Base-by-base conservation (phyloP, 2,797 vertebrate species). In the Botia almorhae region DNA sequence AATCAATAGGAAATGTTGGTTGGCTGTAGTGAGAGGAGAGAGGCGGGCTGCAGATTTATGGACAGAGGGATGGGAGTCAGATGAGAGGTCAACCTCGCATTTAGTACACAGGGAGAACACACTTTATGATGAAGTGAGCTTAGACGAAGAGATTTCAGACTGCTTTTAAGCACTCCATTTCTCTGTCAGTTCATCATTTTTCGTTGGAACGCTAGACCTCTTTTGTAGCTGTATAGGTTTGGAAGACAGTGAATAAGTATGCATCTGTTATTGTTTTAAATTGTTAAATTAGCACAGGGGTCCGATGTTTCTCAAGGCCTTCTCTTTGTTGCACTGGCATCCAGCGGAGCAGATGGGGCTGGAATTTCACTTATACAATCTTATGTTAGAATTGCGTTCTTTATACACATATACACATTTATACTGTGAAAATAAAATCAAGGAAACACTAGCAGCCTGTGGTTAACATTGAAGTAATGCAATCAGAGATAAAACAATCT, bases 1-100 rank as follows among this genome's bases (percentile, higher is more conserved):
- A 97, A 98, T 98, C 96, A 96, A 97, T 97, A 93, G 93, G 94
- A 95, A 96, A 95, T 94, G 94, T 96, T 96, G 94, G 95, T 96
- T 96, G 96, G 95, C 95, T 98, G 96, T 95, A 95, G 95, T 95
- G 95, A 92, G 95, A 93, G 95, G 94, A 91, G 95, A 96, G 94
- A 95, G 94, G 92, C 94, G 94, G 94, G 94, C 94, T 92, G 89
- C 94, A 96, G 96, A 97, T 96, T 94, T 95, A 96, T 96, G 94
- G 95, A 96, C 93, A 89, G 87, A 91, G 87, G 88, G 93, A 90
- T 93, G 92, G 90, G 92, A 93, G 93, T 91, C 92, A 88, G 89
- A 87, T 77, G 84, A 91, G 91, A 94, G 93, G 93, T 94, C 92
- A 93, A 93, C 89, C 89, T 93, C 91, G 92, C 93, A 92, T 94